These are phyloP conservation scores for Callimico goeldii DNA, from an alignment of 2,797 vertebrate species.

Conservation along the genomic window DNA sequence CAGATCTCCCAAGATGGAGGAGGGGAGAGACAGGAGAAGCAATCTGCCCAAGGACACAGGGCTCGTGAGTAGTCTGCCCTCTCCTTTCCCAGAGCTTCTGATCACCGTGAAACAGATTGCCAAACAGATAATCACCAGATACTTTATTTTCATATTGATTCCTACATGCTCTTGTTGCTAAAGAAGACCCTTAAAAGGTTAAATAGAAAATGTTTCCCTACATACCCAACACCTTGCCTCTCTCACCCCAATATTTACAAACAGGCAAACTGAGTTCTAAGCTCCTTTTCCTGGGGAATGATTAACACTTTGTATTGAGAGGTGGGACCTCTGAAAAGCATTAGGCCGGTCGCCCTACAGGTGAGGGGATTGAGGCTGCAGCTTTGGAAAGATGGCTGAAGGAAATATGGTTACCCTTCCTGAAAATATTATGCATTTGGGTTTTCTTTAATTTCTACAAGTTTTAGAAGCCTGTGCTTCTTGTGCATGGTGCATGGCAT, in stretches of 20 bases:
- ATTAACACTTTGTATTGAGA: not conserved
- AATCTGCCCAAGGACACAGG: not conserved
- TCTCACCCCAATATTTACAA: not conserved
- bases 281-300: not conserved
- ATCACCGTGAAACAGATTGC: not conserved
- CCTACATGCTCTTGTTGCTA: not conserved
- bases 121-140: not conserved
- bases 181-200: not conserved
- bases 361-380: not conserved
- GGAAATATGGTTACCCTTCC: not conserved
- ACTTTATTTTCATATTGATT: not conserved
- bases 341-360: not conserved
- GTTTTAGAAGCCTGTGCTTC: not conserved
- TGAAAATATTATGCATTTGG: not conserved
- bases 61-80: rapidly evolving
- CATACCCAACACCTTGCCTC: not conserved
- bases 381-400: not conserved
- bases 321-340: not conserved
- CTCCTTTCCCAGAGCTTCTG: not conserved
- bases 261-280: not conserved
- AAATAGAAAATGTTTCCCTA: not conserved
- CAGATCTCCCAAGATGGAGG: not conserved
- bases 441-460: not conserved
- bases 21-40: not conserved
- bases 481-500: not conserved